Percentiles rank a stretch among this genome's conserved stretches.
phyloP scores from a whole-genome alignment of 1,140 invertebrate genomes.

The Drosophila ohnishii region DNA sequence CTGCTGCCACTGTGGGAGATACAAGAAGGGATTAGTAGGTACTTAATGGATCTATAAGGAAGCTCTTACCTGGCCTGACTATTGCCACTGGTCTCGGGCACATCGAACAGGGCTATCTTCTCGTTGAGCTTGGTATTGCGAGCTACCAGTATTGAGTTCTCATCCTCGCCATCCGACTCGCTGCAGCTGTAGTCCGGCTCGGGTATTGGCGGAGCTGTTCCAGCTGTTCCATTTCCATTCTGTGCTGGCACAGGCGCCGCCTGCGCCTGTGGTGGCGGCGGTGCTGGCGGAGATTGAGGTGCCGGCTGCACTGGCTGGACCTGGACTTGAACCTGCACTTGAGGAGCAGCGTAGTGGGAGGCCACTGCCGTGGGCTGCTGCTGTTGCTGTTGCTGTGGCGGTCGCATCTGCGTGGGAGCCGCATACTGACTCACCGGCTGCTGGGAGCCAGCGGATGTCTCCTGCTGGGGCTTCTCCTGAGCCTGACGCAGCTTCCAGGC shows the following conservation, averaged over 20 bases:
- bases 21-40: background rate
- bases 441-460: constrained; percentile 81
- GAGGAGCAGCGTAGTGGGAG: constrained; percentile 70
- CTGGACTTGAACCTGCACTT: constrained; percentile 52
- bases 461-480: constrained; percentile 56
- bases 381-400: constrained; percentile 90
- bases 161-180: constrained; percentile 88
- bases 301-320: constrained; percentile 34
- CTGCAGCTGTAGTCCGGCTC: constrained; percentile 95
- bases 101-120: constrained; percentile 77
- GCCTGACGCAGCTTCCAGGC: constrained; percentile 85
- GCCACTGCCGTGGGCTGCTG: constrained; percentile 86
- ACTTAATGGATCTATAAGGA: accelerated
- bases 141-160: constrained; percentile 83
- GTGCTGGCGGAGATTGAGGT: constrained; percentile 55
- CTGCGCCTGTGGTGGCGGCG: constrained; percentile 83
- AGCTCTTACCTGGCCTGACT: constrained; percentile 86
- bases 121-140: constrained; percentile 82
- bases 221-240: constrained; percentile 80
- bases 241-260: constrained; percentile 87
- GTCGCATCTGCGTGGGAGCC: constrained; percentile 87
- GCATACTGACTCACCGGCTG: constrained; percentile 53
- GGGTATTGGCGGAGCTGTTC: constrained; percentile 89
- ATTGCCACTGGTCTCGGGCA: constrained; percentile 87
- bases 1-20: constrained; percentile 82